Percentiles rank a stretch among this genome's conserved stretches.
These are phyloP conservation scores for Stichodactyla helianthus DNA, from an alignment of 64 coral and sea anemone genomes.

Conservation along the genomic window DNA sequence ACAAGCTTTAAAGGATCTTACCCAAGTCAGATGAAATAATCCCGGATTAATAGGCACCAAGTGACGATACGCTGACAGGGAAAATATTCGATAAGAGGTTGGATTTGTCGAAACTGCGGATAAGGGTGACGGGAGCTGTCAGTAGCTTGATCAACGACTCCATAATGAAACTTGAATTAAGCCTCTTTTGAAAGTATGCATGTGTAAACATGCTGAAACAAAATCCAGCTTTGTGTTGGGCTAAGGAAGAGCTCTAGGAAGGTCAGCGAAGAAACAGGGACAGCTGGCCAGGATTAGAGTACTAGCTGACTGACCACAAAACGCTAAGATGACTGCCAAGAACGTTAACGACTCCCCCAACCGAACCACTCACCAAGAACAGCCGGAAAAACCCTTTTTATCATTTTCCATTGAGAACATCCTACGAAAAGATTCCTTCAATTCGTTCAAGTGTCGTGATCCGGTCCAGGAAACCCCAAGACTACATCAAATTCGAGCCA, in stretches of 20 bases:
- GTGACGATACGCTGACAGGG: conserved; percentile 48
- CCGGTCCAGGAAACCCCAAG: not conserved
- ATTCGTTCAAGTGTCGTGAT: conserved; percentile 12
- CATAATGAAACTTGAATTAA: conserved; percentile 71
- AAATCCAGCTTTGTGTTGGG: conserved; percentile 46
- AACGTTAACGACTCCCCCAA: not conserved
- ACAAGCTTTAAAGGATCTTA: conserved; percentile 27
- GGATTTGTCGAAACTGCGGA: conserved; percentile 62
- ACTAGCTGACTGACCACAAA: conserved; percentile 4
- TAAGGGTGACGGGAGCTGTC: conserved; percentile 57
- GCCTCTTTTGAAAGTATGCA: conserved; percentile 44
- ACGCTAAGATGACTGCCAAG: conserved; percentile 18
- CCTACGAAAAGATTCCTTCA: conserved; percentile 18
- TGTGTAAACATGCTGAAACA: conserved; percentile 53
- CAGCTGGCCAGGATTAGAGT: conserved; percentile 37
- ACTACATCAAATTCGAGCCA: not conserved
- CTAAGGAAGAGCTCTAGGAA: conserved; percentile 12
- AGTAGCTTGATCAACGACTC: conserved; percentile 60
- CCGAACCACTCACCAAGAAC: conserved; percentile 13
- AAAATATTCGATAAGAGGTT: conserved; percentile 42
- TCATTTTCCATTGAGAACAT: conserved; percentile 67
- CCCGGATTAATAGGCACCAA: conserved; percentile 56
- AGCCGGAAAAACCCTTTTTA: conserved; percentile 30
- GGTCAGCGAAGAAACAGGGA: not conserved
- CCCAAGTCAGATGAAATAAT: conserved; percentile 47